A percentile compares a stretch with the other conserved stretches of the same genome.
Evolutionary conservation across 2,888 invertebrate species (phyloP).

Genomic region (Nasonia oneida): DNA sequence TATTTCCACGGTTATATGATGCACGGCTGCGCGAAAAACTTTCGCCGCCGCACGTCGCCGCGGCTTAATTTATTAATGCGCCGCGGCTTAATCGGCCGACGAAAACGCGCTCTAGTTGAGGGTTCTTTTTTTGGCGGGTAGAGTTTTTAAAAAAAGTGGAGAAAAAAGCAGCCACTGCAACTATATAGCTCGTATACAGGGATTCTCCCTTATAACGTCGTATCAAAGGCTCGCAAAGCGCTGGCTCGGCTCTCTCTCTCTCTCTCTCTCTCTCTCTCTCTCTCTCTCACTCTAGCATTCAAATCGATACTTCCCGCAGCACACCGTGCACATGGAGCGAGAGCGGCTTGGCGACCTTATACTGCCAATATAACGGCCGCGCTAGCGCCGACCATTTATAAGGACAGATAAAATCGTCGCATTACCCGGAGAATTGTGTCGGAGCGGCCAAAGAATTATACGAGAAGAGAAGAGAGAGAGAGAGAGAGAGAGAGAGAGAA

Average conservation of each 20-base stretch:
- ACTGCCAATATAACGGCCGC: conserved; percentile 41
- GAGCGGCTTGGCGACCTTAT: not conserved
- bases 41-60: not conserved
- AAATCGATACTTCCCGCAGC: conserved; percentile 9
- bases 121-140: not conserved
- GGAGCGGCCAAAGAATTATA: not conserved
- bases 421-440: conserved; percentile 54
- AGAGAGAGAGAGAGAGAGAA: not conserved
- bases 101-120: not conserved
- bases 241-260: not conserved
- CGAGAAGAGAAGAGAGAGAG: not conserved
- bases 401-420: conserved; percentile 60
- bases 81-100: not conserved
- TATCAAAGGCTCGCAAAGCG: not conserved
- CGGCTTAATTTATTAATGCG: not conserved
- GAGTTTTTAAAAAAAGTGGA: not conserved
- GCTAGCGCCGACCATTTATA: conserved; percentile 51
- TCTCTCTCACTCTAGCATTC: conserved; percentile 7
- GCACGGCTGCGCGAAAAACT: conserved; percentile 5
- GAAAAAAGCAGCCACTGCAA: not conserved
- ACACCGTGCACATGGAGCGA: not conserved
- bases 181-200: not conserved
- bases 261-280: too few species aligned
- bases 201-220: not conserved
- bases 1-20: conserved; percentile 6